Conservation (phyloP, 2,888 invertebrate species). For the Eupithecia insigniata region DNA sequence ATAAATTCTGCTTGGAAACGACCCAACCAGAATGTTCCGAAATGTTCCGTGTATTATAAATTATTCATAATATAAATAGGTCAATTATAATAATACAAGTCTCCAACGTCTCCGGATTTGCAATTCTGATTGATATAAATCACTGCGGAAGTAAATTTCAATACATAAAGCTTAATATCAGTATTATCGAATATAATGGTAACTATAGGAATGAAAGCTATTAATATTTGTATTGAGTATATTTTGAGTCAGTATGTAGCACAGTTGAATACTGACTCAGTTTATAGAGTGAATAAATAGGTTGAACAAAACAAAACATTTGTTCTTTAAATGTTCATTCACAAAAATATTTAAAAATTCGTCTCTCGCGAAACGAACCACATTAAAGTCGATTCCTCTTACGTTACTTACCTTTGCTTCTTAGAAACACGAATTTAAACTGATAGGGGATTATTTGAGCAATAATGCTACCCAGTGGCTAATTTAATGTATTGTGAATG, state of each 20-base stretch:
- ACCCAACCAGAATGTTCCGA: not conserved
- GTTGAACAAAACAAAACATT: no score
- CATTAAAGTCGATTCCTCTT: not conserved
- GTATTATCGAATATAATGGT: not conserved
- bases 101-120: conserved; percentile 10
- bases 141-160: conserved; percentile 20
- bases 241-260: not conserved
- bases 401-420: not conserved
- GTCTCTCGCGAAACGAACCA: not conserved
- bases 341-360: not conserved
- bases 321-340: no score
- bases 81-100: conserved; percentile 13
- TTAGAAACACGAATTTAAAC: not conserved
- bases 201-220: not conserved
- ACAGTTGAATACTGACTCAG: no score
- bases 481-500: not conserved
- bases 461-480: not conserved
- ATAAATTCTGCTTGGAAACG: not conserved
- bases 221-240: not conserved
- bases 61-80: conserved; percentile 16
- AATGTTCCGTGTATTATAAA: conserved; percentile 7
- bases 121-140: conserved; percentile 25
- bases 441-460: not conserved
- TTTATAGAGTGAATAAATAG: no score
- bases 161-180: conserved; percentile 5